Evolutionary conservation across 2,888 invertebrate species (phyloP), one percentile per base, ranked within the genome.

Genomic region (Dryococelus australis): DNA sequence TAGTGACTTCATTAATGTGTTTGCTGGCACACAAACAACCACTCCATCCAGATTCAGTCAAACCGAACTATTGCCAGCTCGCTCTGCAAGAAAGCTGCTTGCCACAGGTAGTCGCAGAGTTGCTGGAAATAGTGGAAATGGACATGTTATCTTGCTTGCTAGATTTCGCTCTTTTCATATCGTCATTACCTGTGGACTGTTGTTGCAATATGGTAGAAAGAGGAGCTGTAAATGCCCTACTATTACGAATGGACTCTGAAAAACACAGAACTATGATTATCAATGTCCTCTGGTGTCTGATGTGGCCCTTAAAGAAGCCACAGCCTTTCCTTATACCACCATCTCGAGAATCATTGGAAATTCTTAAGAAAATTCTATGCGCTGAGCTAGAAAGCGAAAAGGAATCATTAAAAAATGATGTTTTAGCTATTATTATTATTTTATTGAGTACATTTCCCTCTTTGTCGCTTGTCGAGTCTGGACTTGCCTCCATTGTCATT

Each of bases 381-480:
- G 1, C 65, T 24, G 65, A 65, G n/a, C 24, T 65, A 8, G 65
- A 65, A n/a, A 20, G 6, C n/a, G 65, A 65, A 24, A 16, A 16
- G 65, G 65, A 24, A 24, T 10, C 24, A n/a, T 16, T 65, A n/a
- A 16, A 8, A n/a, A 65, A 65, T n/a, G 65, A 65, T n/a, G 16
- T 65, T 65, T 8, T 24, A 24, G 8, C 65, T 24, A 20, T 65
- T 24, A 20, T 65, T 24, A 8, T 65, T 65, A 8, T 65, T 65
- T 65, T 65, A 24, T 65, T 65, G n/a, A 65, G n/a, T 16, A 65
- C 65, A 24, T 83, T 35, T n/a, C 83, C 83, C 16, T 16, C 28
- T 8, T 83, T 83, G 43, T 20, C 83, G 16, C 20, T 83, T 83
- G 83, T 83, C 28, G 83, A 83, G 43, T 83, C 83, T 83, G 83